Evolutionary conservation across 2,888 invertebrate genomes (phyloP).

Genomic region (Agelastica alni): DNA sequence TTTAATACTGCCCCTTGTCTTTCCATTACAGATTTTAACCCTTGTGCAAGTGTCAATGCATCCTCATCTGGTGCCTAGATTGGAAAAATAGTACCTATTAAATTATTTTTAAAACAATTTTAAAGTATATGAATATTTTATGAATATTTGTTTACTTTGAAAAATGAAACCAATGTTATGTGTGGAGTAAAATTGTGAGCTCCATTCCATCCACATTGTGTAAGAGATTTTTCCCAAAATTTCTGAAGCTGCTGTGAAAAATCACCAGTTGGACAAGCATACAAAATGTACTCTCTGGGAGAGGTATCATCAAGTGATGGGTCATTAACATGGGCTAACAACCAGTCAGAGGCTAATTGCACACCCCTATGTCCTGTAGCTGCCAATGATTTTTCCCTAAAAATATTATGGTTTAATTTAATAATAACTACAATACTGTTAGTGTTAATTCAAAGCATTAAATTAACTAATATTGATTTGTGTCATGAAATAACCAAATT

Average conservation of each 20-base stretch:
- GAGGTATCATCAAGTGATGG: conserved; percentile 74
- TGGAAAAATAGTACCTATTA: neutral
- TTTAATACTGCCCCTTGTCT: conserved; percentile 69
- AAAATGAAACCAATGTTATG: conserved; percentile 87
- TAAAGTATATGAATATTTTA: too few species aligned
- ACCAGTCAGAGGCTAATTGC: conserved; percentile 88
- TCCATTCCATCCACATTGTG: conserved; percentile 82
- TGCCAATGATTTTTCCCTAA: conserved; percentile 84
- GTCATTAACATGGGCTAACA: conserved; percentile 87
- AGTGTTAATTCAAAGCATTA: too few species aligned
- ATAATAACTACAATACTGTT: too few species aligned
- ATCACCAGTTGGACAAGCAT: conserved; percentile 81
- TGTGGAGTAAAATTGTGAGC: conserved; percentile 90
- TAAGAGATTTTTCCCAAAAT: conserved; percentile 79
- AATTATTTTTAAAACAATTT: too few species aligned
- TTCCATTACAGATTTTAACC: conserved; percentile 76
- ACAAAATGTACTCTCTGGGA: conserved; percentile 84
- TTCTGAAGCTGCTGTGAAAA: conserved; percentile 72
- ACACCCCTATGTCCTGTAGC: conserved; percentile 88
- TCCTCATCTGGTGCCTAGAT: conserved; percentile 75
- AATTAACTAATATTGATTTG: too few species aligned
- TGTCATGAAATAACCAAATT: too few species aligned
- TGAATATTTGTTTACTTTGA: conserved; percentile 68
- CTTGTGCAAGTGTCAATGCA: conserved; percentile 69
- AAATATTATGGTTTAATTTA: too few species aligned